Base-by-base conservation (phyloP, 1,140 invertebrate species). In the Drosophila dunni region DNA sequence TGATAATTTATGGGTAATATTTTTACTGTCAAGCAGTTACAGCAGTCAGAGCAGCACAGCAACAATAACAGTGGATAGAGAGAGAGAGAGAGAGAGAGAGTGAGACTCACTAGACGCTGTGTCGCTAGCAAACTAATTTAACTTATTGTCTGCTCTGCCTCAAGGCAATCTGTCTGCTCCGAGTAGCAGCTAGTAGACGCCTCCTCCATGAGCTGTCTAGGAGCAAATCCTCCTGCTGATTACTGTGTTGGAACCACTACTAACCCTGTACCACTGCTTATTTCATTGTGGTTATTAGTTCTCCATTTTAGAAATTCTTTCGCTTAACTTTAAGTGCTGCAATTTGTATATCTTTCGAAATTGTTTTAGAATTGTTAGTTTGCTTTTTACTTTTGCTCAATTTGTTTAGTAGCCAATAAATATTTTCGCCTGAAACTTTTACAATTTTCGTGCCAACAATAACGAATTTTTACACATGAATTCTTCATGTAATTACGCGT, bases 1-100 rank as follows among this genome's bases (percentile, higher is more conserved):
- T 70, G 70, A 84, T 89, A 89, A 89, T 89, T 89, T 84, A 84
- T 84, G 85, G 63, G 69, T 79, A 79, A 84, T 84, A 89, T 89
- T 89, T 89, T 84, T 89, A 75, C 74, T 83, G 84, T 78, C 73
- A 56, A 53, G 33, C 10, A 56, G 36, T 15, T 36, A 48, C 44
- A 64, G 15, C 24, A 6, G 9, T n/a, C 15, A 56, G 34, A 56
- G 38, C 24, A 34, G 29, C 1, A 36, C 20, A 42, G 13, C n/a
- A 24, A 53, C n/a, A 24, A 9, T 2, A 7, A 11, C 7, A 24
- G 38, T 48, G 15, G n/a, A 24, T 60, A 67, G 45, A 33, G 7
- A 33, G 8, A 51, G 40, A 46, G 4, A 4, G 38, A 11, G 38
- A 10, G 38, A 0, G 9, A 40, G 10, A 40, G 3, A 5, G 38